These are phyloP conservation scores for Terrapene triunguis DNA, from an alignment of 2,113 vertebrate species.

Conservation along the genomic window DNA sequence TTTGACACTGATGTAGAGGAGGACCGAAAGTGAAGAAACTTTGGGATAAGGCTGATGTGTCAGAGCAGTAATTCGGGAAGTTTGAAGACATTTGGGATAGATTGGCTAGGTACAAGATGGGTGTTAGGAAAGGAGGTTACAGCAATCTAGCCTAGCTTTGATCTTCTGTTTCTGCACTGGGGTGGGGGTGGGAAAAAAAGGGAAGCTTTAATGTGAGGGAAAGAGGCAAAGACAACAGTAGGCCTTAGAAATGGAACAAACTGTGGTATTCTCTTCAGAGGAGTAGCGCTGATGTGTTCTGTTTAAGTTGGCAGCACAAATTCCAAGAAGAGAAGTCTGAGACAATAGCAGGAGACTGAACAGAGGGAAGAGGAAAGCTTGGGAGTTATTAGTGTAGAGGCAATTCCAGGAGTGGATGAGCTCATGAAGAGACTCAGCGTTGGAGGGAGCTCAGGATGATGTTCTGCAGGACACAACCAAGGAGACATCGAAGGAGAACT, in stretches of 20 bases:
- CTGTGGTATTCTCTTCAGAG: background rate
- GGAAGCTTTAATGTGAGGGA: background rate
- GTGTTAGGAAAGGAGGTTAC: background rate
- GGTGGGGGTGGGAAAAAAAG: too few species aligned
- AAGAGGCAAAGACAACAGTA: background rate
- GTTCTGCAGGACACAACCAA: accelerated
- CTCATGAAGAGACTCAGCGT: background rate
- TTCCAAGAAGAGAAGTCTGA: background rate
- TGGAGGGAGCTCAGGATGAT: background rate
- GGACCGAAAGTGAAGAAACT: background rate
- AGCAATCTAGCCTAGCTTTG: background rate
- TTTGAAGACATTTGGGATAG: background rate
- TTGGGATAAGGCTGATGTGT: background rate
- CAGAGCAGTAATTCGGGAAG: background rate
- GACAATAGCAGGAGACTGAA: background rate
- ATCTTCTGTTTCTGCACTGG: background rate
- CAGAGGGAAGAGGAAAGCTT: background rate
- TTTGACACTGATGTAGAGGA: background rate
- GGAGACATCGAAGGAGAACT: accelerated
- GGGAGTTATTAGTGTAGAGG: background rate
- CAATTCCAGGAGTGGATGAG: too few species aligned
- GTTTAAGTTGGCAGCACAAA: background rate
- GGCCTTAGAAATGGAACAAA: background rate
- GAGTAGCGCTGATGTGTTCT: too few species aligned
- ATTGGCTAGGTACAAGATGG: background rate